A percentile compares a stretch with the other conserved stretches of the same genome.
Conservation (phyloP, 2,797 vertebrate genomes). For the Benthosema pterotum region DNA sequence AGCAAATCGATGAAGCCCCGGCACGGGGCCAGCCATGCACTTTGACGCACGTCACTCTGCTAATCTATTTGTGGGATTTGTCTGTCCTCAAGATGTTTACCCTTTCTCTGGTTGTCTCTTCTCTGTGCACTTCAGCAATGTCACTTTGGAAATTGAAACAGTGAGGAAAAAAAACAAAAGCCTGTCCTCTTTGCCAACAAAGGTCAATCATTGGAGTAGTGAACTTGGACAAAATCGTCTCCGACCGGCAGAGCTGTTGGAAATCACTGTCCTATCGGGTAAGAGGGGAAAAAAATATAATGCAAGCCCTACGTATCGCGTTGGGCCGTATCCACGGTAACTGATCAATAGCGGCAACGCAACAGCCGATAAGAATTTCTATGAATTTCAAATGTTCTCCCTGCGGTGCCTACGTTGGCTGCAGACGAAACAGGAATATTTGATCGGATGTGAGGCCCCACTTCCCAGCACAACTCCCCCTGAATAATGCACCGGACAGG, state of each 20-base stretch:
- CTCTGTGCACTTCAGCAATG: slow-evolving; percentile 57
- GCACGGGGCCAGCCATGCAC: slow-evolving; percentile 75
- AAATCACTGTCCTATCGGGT: slow-evolving; percentile 44
- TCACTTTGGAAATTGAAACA: slow-evolving; percentile 47
- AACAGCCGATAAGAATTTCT: slow-evolving; percentile 72
- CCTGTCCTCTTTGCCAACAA: slow-evolving; percentile 42
- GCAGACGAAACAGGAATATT: slow-evolving; percentile 62
- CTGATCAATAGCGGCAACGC: slow-evolving; percentile 65
- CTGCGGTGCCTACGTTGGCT: slow-evolving; percentile 53
- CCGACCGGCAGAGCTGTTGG: slow-evolving; percentile 48
- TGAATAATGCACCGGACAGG: slow-evolving; percentile 36
- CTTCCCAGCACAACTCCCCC: slow-evolving; percentile 23
- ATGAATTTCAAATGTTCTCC: slow-evolving; percentile 74
- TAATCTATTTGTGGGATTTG: slow-evolving; percentile 72
- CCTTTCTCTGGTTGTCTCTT: slow-evolving; percentile 34
- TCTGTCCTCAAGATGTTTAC: slow-evolving; percentile 69
- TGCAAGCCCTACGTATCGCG: slow-evolving; percentile 16
- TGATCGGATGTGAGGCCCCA: slow-evolving; percentile 43
- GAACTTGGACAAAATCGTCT: slow-evolving; percentile 46
- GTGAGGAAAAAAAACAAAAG: slow-evolving; percentile 6
- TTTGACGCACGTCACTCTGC: slow-evolving; percentile 74
- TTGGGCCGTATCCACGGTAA: slow-evolving; percentile 59
- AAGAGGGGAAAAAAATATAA: slow-evolving; percentile 21
- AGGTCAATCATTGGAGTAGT: slow-evolving; percentile 44
- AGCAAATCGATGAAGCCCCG: slow-evolving; percentile 81